Evolutionary conservation across 2,797 vertebrate species (phyloP).

Genomic region (Monodelphis domestica): DNA sequence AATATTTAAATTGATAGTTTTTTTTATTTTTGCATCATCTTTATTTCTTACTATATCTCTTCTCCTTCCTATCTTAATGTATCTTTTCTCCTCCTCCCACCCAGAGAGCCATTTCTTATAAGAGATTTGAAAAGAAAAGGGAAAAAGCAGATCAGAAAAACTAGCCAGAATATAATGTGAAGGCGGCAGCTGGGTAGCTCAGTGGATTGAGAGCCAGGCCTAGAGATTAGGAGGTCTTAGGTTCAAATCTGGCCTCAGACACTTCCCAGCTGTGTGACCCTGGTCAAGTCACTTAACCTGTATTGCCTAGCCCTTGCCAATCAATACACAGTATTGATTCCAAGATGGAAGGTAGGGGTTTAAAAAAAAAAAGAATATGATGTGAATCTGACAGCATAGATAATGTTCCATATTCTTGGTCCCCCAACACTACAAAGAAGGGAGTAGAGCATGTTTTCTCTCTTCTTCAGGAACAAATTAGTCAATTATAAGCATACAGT

Average conservation of each 20-base stretch:
- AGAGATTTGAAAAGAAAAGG: not conserved
- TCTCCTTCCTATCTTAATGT: not conserved
- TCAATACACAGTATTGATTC: too few species aligned
- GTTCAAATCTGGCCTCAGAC: too few species aligned
- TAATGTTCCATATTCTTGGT: not conserved
- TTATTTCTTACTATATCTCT: not conserved
- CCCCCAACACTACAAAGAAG: not conserved
- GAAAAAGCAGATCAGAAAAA: not conserved
- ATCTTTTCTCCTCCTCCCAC: not conserved
- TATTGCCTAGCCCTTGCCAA: too few species aligned
- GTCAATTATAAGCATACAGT: not conserved
- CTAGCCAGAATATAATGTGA: not conserved
- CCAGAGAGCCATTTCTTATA: not conserved
- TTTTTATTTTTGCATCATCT: not conserved
- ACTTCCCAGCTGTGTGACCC: too few species aligned
- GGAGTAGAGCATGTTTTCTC: not conserved
- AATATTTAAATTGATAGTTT: not conserved
- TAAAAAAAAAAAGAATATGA: too few species aligned
- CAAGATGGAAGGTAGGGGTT: too few species aligned
- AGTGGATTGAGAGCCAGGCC: too few species aligned
- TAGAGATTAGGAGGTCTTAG: too few species aligned
- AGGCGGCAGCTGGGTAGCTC: too few species aligned
- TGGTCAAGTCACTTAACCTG: too few species aligned
- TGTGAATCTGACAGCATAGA: not conserved
- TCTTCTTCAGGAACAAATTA: not conserved